Percentiles rank a stretch among this genome's conserved stretches.
Conservation (phyloP, 2,797 vertebrate species). For the Streptopelia turtur region DNA sequence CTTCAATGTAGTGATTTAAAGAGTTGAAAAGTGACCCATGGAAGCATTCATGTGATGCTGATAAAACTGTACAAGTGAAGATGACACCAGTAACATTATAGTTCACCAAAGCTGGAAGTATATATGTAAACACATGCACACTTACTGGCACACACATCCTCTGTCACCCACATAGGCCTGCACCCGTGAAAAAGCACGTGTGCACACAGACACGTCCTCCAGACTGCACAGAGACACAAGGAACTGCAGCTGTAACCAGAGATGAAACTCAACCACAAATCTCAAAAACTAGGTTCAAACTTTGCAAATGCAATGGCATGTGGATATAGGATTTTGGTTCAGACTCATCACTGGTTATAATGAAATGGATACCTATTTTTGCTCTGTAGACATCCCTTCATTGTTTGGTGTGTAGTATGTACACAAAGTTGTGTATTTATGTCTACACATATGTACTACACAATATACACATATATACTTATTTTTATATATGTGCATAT, state of each 20-base stretch:
- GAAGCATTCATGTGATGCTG: constrained; percentile 82
- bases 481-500: not conserved
- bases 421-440: not conserved
- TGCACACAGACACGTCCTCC: not conserved
- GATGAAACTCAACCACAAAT: not conserved
- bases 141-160: not conserved
- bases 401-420: not conserved
- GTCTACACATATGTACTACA: not conserved
- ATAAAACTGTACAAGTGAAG: constrained; percentile 13
- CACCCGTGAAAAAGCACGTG: not conserved
- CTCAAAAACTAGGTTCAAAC: not conserved
- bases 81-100: not conserved
- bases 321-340: not conserved
- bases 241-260: not conserved
- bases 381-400: constrained; percentile 39
- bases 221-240: not conserved
- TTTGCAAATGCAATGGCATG: not conserved
- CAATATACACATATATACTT: constrained; percentile 1
- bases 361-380: constrained; percentile 32
- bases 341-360: not conserved
- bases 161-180: not conserved
- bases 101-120: not conserved
- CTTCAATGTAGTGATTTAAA: constrained; percentile 92
- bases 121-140: not conserved
- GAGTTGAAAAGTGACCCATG: constrained; percentile 81